Base-by-base conservation (phyloP, 2,113 vertebrate species). In the Lepus timidus region DNA sequence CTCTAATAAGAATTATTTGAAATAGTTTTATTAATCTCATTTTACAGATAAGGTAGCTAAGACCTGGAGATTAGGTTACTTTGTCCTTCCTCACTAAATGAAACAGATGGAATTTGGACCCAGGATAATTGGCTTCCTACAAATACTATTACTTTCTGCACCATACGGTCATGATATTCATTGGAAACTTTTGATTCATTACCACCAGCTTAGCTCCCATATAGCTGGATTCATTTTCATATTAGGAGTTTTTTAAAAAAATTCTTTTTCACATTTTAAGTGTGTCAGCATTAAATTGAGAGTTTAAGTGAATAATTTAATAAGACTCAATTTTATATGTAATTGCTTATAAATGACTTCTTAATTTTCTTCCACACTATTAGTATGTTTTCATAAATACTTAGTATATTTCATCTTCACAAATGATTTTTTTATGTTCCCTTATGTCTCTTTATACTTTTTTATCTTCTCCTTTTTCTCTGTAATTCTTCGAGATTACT, bases 281-380 rank as follows among this genome's bases (percentile, higher is more conserved):
- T 75, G 14, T 51, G 4, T 64, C 17, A 68, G 27, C 9, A 13
- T n/a, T 93, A 31, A 90, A 62, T 61, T 61, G 23, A 84, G 22
- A 29, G 52, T 87, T 80, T 84, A 85, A 61, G 6, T 44, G 44
- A 44, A 44, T 44, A 44, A 44, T 44, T 44, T 44, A 44, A 44
- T 9, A 44, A 44, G 44, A 44, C 44, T 44, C 44, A 4, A 22
- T 90, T 84, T 90, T 90, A 68, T 12, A 74, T 55, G 6, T 7
- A 89, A 83, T 70, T 86, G 7, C 70, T 89, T 93, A 70, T 65
- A 84, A 86, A 62, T 44, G 23, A 31, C 20, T 9, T 82, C 64
- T 67, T 75, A 76, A 74, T 83, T 83, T 88, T 17, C 52, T 79
- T 12, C 3, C 89, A 25, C 8, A 1, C 12, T 68, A 79, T 65